These are phyloP conservation scores for Sepiola atlantica DNA, from an alignment of 2,888 invertebrate species.

Conservation along the genomic window DNA sequence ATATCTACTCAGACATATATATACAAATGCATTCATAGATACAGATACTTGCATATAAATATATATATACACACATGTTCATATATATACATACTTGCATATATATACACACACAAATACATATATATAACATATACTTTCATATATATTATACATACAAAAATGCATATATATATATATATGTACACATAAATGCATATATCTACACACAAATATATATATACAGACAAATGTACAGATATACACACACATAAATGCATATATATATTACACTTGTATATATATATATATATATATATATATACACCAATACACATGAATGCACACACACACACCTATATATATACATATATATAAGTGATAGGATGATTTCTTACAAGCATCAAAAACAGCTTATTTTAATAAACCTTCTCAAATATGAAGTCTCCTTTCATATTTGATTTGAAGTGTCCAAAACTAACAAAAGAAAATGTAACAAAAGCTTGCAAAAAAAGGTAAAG, in stretches of 20 bases:
- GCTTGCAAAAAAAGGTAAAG: background rate
- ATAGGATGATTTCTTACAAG: too few species aligned
- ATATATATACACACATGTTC: background rate
- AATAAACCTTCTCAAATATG: too few species aligned
- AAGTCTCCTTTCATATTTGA: too few species aligned
- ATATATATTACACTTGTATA: background rate
- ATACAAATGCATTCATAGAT: background rate
- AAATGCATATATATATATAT: background rate
- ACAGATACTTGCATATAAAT: background rate
- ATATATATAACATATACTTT: background rate
- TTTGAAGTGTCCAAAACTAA: too few species aligned
- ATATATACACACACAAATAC: background rate
- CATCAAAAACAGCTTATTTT: too few species aligned
- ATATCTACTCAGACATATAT: background rate
- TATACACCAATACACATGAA: background rate
- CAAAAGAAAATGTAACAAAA: background rate
- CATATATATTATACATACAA: background rate
- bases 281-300: background rate
- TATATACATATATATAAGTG: too few species aligned
- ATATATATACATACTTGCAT: background rate
- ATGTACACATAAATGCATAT: background rate
- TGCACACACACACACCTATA: too few species aligned
- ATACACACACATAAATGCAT: background rate
- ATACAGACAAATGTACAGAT: background rate
- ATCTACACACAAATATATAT: background rate